Base-by-base conservation (phyloP, 2,797 vertebrate genomes). In the Danio tinwini region DNA sequence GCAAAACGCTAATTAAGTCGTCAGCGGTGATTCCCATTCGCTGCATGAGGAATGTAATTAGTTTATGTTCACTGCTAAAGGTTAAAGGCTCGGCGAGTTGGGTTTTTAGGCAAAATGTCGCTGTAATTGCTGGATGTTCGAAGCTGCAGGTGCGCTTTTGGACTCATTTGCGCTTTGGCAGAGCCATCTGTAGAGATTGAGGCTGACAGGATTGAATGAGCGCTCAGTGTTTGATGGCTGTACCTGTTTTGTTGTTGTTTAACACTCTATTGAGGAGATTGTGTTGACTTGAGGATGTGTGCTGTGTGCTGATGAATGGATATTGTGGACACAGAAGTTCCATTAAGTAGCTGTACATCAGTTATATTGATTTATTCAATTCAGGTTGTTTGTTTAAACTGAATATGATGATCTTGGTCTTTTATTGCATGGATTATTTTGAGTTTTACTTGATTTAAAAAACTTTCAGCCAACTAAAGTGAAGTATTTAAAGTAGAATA, bases 31-130 rank as follows among this genome's bases (percentile, higher is more conserved):
- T 89, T 92, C 95, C 94, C 93, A 91, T 85, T 81, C 74, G 75
- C 80, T 76, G 71, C 77, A 82, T 73, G 69, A 83, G 78, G 82
- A 83, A 86, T 86, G 82, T 97, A 97, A 98, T 98, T 97, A 97
- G 96, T 98, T 98, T 97, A 97, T 95, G 96, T 96, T 98, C 94
- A 93, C 95, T 94, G 94, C 91, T 94, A 94, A 94, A 97, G 96
- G 96, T 97, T 94, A 95, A 92, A 95, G 95, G 95, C 91, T 93
- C 91, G 89, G 90, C 16, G 81, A 81, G 78, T 82, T 81, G 19
- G 76, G 56, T 37, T 79, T 81, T 79, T 61, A 74, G 78, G 42
- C 10, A 19, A 93, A 92, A 92, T 74, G 84, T 29, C 64, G 77
- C 71, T 10, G 29, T 93, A 95, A 95, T 94, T 92, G 91, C 92